Conservation (phyloP, 2,888 invertebrate genomes). For the Aspidiotus rigidus region DNA sequence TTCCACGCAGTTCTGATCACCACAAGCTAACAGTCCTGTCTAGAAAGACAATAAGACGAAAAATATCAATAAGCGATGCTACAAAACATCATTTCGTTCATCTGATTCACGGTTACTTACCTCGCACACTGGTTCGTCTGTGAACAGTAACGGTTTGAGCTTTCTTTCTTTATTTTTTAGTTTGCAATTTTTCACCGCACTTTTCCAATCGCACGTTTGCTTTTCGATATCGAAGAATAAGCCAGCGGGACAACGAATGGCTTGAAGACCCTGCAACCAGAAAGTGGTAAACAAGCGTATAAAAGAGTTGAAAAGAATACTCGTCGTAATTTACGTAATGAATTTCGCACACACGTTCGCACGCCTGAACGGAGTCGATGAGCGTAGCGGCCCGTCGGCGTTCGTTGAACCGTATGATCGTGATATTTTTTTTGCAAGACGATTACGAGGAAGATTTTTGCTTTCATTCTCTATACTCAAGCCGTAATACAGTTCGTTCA, state of each 20-base stretch:
- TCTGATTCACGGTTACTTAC: constrained; percentile 37
- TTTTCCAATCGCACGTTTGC: constrained; percentile 92
- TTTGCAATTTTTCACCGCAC: constrained; percentile 86
- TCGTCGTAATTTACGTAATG: too few species aligned
- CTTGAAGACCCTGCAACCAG: constrained; percentile 69
- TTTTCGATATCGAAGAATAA: constrained; percentile 88
- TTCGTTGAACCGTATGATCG: too few species aligned
- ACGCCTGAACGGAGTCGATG: too few species aligned
- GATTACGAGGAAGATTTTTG: too few species aligned
- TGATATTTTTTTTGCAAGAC: too few species aligned
- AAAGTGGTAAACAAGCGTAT: constrained; percentile 13
- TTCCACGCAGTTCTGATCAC: constrained; percentile 76
- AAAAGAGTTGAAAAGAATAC: too few species aligned
- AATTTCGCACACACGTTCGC: too few species aligned
- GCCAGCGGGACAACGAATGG: constrained; percentile 85
- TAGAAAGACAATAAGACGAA: constrained; percentile 39
- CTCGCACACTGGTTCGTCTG: constrained; percentile 76
- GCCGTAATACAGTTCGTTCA: too few species aligned
- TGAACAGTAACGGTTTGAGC: constrained; percentile 74
- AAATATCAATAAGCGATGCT: not conserved
- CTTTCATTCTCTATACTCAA: too few species aligned
- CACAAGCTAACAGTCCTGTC: constrained; percentile 78
- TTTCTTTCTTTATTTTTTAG: constrained; percentile 80
- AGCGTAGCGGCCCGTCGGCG: too few species aligned
- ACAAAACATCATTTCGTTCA: not conserved